Percentiles rank a stretch among this genome's conserved stretches.
These are phyloP conservation scores for Ardeotis arabs DNA, from an alignment of 2,113 vertebrate genomes.

Conservation along the genomic window DNA sequence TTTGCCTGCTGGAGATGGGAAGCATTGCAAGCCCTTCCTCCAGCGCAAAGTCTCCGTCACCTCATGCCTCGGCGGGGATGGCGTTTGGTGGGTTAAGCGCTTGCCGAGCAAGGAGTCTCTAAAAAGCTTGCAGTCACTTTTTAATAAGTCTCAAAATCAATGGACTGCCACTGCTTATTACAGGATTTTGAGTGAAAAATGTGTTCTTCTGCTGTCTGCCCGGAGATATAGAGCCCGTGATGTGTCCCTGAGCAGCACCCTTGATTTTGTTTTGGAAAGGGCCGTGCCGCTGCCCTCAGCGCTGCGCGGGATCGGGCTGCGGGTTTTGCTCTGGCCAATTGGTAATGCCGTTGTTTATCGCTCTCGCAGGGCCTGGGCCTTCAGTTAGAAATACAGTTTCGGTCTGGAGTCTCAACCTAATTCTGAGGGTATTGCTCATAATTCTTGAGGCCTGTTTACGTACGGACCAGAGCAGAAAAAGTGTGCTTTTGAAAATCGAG, in stretches of 20 bases:
- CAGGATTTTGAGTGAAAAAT: background rate
- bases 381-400: background rate
- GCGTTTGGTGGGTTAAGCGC: background rate
- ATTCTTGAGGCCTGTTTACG: background rate
- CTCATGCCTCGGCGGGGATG: background rate
- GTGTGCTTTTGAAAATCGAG: background rate
- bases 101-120: background rate
- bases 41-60: background rate
- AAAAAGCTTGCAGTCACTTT: background rate
- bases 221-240: rapidly evolving
- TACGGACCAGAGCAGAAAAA: rapidly evolving
- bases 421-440: background rate
- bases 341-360: background rate
- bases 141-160: background rate
- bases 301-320: rapidly evolving
- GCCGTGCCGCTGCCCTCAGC: rapidly evolving
- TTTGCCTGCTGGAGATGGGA: background rate
- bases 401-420: background rate
- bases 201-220: background rate
- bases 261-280: background rate
- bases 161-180: background rate
- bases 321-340: background rate
- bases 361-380: background rate
- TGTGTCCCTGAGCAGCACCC: background rate
- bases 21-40: background rate